Conservation (phyloP, 2,113 vertebrate genomes). For the Myrmophylax atrothorax region DNA sequence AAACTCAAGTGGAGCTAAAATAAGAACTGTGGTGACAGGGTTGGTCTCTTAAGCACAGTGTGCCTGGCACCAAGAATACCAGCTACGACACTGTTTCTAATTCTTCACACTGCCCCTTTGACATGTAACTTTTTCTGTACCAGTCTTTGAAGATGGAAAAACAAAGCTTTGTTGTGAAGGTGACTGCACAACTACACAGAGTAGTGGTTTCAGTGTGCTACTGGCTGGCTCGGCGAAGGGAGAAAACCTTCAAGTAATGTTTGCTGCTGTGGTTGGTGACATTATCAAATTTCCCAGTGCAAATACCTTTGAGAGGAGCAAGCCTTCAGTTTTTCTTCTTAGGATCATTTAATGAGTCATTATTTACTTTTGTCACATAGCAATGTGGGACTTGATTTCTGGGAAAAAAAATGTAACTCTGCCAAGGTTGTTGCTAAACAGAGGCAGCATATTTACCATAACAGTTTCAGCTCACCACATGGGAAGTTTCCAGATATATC, state of each 20-base stretch:
- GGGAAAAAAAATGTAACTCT: not conserved
- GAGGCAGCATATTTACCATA: constrained; percentile 23
- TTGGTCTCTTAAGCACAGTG: not conserved
- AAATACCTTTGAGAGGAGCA: constrained; percentile 56
- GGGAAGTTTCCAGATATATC: not conserved
- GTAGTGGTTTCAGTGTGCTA: not conserved
- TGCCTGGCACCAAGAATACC: not conserved
- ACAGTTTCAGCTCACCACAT: not conserved
- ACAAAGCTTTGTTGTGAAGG: not conserved
- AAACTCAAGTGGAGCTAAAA: not conserved
- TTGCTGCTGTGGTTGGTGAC: constrained; percentile 52
- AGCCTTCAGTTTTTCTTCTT: constrained; percentile 59
- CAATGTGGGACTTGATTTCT: constrained; percentile 40
- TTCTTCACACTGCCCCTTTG: not conserved
- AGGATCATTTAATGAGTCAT: constrained; percentile 66
- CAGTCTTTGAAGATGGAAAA: not conserved
- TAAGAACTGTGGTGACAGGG: not conserved
- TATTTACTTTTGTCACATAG: constrained; percentile 61
- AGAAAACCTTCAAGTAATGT: constrained; percentile 37
- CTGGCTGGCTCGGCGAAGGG: not conserved
- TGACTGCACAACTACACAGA: not conserved
- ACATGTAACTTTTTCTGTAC: not conserved
- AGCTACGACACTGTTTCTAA: not conserved
- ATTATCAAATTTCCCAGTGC: constrained; percentile 67
- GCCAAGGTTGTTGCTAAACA: not conserved